Percentiles rank a stretch among this genome's conserved stretches.
phyloP scores from a whole-genome alignment of 2,888 invertebrate species.

The Entomobrya proxima region DNA sequence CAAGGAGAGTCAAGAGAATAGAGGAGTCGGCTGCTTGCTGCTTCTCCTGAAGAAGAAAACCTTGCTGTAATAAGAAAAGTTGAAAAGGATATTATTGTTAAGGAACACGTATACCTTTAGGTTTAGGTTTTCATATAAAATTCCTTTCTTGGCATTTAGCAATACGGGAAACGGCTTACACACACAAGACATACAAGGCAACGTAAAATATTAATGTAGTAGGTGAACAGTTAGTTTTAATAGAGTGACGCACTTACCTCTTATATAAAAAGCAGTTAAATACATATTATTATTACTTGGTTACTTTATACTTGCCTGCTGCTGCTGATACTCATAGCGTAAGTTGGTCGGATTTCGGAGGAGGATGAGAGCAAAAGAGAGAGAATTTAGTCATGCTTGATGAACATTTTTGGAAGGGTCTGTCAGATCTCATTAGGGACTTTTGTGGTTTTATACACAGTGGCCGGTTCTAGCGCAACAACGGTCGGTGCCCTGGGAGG shows the following conservation, averaged over 20 bases:
- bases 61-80: conserved; percentile 31
- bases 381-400: conserved; percentile 70
- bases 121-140: background rate
- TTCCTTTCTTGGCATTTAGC: conserved; percentile 32
- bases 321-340: background rate
- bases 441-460: conserved; percentile 77
- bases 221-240: conserved; percentile 5
- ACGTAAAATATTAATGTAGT: background rate
- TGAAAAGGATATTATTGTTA: conserved; percentile 11
- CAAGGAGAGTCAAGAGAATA: conserved; percentile 14
- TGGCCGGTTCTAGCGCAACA: conserved; percentile 79
- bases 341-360: conserved; percentile 61
- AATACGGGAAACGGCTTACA: background rate
- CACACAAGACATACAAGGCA: background rate
- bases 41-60: conserved; percentile 32
- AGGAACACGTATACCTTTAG: background rate
- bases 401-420: conserved; percentile 69
- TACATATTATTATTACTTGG: conserved; percentile 2
- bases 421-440: conserved; percentile 71
- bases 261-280: background rate
- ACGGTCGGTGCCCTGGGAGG: conserved; percentile 82
- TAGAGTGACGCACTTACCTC: background rate
- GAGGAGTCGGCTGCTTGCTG: conserved; percentile 6
- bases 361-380: conserved; percentile 61
- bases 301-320: conserved; percentile 5